Percentiles rank a stretch among this genome's conserved stretches.
These are phyloP conservation scores for Limonius californicus DNA, from an alignment of 1,140 invertebrate species.

Conservation along the genomic window DNA sequence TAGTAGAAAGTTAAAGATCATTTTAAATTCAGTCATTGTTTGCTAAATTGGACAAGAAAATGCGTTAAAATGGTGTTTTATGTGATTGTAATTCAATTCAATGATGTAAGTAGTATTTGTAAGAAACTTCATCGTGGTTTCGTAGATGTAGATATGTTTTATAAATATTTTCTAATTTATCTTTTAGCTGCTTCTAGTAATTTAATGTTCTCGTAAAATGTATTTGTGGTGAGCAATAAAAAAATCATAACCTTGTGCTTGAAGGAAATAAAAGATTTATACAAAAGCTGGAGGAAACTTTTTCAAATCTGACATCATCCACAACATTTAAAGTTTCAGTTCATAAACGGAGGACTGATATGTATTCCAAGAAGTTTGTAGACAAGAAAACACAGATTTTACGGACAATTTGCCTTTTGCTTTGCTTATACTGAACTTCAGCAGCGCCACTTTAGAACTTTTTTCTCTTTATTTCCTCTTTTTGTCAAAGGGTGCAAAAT, in stretches of 20 bases:
- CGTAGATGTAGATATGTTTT: no score
- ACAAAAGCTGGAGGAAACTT: neutral
- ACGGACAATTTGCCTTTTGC: constrained; percentile 2
- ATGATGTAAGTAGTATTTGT: no score
- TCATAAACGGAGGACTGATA: neutral
- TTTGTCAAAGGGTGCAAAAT: neutral
- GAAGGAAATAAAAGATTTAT: constrained; percentile 3
- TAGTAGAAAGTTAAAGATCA: no score
- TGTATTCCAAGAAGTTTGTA: constrained; percentile 11
- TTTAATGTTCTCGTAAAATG: neutral
- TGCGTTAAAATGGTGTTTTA: no score
- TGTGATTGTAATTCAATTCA: no score
- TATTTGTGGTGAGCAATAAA: neutral
- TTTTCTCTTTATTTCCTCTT: neutral
- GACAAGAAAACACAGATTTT: constrained; percentile 10
- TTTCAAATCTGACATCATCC: constrained; percentile 1
- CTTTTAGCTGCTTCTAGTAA: no score
- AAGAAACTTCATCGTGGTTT: no score
- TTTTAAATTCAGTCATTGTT: no score
- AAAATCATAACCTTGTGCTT: neutral
- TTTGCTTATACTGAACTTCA: constrained; percentile 4
- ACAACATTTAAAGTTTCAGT: constrained; percentile 13
- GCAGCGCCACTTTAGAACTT: neutral
- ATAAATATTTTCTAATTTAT: no score
- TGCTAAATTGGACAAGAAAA: no score